These are phyloP conservation scores for Centropus bengalensis DNA, from an alignment of 2,113 vertebrate species.

Conservation along the genomic window DNA sequence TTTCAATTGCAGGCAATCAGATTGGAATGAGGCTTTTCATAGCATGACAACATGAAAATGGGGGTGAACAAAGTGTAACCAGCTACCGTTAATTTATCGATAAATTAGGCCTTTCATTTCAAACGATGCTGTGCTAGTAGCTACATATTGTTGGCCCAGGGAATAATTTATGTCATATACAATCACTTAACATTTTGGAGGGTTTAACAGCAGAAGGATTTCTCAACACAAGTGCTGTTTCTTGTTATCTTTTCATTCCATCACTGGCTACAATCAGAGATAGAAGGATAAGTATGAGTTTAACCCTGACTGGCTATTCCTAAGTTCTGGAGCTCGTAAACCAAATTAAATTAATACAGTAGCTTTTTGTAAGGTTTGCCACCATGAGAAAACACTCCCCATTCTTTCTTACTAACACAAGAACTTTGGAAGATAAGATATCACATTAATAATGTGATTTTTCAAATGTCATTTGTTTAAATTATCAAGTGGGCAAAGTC, in stretches of 20 bases:
- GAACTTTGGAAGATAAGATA: background rate
- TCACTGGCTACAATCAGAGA: background rate
- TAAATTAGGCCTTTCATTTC: background rate
- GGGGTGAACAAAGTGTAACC: background rate
- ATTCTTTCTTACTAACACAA: background rate
- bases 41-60: background rate
- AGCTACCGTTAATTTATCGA: background rate
- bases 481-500: background rate
- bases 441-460: background rate
- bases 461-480: background rate
- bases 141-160: background rate
- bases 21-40: background rate
- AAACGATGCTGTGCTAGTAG: background rate
- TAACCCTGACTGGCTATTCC: background rate
- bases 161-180: background rate
- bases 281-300: rapidly evolving
- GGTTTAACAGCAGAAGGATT: background rate
- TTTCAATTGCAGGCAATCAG: background rate
- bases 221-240: background rate
- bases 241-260: background rate
- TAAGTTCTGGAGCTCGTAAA: background rate
- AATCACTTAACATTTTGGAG: background rate
- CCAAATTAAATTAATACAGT: background rate
- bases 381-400: background rate
- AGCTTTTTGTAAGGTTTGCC: background rate